These are phyloP conservation scores for Siniperca chuatsi DNA, from an alignment of 2,113 vertebrate genomes.

Conservation along the genomic window DNA sequence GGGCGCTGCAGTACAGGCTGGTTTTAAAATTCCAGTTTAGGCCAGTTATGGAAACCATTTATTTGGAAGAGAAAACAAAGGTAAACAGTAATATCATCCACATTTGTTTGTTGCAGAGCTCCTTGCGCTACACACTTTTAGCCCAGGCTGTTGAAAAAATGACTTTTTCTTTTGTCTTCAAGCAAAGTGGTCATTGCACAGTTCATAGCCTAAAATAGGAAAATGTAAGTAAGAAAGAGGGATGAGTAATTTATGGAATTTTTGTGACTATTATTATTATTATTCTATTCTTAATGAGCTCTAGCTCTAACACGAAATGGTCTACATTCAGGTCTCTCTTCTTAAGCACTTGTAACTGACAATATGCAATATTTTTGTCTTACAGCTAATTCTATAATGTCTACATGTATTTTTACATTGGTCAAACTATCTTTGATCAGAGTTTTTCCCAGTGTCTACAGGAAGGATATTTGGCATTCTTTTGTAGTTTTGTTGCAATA, in stretches of 20 bases:
- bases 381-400: neutral
- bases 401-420: neutral
- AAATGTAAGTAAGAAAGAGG: neutral
- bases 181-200: neutral
- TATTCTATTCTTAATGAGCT: neutral
- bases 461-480: neutral
- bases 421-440: neutral
- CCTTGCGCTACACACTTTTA: neutral
- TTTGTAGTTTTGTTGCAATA: neutral
- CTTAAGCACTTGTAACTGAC: neutral
- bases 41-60: neutral
- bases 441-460: neutral
- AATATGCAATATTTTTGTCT: neutral
- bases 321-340: neutral
- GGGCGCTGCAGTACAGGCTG: neutral
- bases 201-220: neutral
- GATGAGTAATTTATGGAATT: neutral
- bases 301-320: neutral
- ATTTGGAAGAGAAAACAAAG: neutral
- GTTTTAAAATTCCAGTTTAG: constrained; percentile 5
- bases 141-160: neutral
- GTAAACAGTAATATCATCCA: neutral
- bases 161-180: neutral
- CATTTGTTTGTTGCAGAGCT: neutral
- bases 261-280: too few relatives aligned